Base-by-base conservation (phyloP, 2,888 invertebrate genomes). In the Scrobipalpa atriplicella region DNA sequence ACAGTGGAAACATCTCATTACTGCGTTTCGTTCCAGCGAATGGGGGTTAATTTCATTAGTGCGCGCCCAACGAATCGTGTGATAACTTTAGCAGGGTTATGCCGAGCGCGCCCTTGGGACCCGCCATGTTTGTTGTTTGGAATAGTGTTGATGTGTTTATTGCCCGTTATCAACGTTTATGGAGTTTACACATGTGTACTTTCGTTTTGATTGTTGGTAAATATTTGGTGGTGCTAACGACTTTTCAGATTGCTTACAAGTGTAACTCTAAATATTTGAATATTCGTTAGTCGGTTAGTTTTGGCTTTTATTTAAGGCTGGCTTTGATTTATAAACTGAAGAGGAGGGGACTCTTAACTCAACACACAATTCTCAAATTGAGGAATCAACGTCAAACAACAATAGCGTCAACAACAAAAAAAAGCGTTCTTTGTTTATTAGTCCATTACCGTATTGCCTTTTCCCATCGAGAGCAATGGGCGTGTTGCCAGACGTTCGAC, bases 31-130 rank as follows among this genome's bases (percentile, higher is more conserved):
- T 85, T 86, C 84, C 79, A 18, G 11, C 54, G 52, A 21, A 18
- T 2, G 83, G 84, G 85, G 87, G 89, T 90, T 92, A 91, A 91
- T 92, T 92, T 92, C 91, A 92, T 92, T 92, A 92, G 87, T 80
- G 81, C 80, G 85, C 78, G 79, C 86, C 83, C 91, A 90, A 90
- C 92, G 92, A 91, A 90, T 90, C 90, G 90, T 91, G 90, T 91
- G 90, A 91, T 90, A 91, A 91, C 88, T 91, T 90, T 89, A 89
- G 85, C 84, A 84, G 84, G 85, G 90, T 86, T 88, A 86, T 87
- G 84, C 82, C 84, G 79, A 83, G 84, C 80, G 79, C 84, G 75
- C 73, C 90, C 86, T 89, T 75, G 77, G 91, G 87, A 87, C 86
- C 73, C 73, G 67, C 71, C 72, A 70, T 73, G 79, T 77, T 78